Percentiles rank a stretch among this genome's conserved stretches.
Evolutionary conservation across 1,140 invertebrate species (phyloP).

Genomic region (Hormaphis cornu): DNA sequence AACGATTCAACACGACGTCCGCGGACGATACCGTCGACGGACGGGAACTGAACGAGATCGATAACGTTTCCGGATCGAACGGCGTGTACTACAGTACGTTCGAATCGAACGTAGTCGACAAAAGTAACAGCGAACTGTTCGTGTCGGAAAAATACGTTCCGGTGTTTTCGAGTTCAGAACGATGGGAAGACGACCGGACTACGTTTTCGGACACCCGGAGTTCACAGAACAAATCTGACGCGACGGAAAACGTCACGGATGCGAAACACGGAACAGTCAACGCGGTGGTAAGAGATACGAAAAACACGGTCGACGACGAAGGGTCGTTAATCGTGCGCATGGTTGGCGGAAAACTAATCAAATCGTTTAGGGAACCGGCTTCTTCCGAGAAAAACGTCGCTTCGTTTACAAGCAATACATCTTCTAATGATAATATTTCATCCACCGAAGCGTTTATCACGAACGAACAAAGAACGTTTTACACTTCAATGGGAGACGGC

Average conservation of each 20-base stretch:
- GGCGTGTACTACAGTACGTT: too few species aligned
- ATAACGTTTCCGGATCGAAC: too few species aligned
- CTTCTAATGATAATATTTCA: neutral
- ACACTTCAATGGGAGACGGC: too few species aligned
- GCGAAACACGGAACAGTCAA: too few species aligned
- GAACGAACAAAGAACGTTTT: neutral
- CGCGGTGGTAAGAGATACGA: too few species aligned
- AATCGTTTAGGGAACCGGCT: neutral
- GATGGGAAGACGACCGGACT: neutral
- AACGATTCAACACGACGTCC: neutral
- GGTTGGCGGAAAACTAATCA: conserved; percentile 34
- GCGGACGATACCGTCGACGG: too few species aligned
- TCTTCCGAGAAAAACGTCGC: neutral
- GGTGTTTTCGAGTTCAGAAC: neutral
- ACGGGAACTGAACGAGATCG: neutral
- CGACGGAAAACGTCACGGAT: neutral
- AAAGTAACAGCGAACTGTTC: neutral
- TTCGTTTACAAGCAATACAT: neutral
- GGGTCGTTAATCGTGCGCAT: neutral
- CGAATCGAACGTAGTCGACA: neutral
- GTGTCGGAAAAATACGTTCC: conserved; percentile 1
- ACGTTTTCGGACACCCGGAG: neutral
- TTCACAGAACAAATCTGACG: neutral
- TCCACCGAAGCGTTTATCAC: neutral
- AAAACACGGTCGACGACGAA: neutral